Evolutionary conservation across 2,113 vertebrate genomes (phyloP), one percentile per base, ranked within the genome.

Genomic region (Condylura cristata): DNA sequence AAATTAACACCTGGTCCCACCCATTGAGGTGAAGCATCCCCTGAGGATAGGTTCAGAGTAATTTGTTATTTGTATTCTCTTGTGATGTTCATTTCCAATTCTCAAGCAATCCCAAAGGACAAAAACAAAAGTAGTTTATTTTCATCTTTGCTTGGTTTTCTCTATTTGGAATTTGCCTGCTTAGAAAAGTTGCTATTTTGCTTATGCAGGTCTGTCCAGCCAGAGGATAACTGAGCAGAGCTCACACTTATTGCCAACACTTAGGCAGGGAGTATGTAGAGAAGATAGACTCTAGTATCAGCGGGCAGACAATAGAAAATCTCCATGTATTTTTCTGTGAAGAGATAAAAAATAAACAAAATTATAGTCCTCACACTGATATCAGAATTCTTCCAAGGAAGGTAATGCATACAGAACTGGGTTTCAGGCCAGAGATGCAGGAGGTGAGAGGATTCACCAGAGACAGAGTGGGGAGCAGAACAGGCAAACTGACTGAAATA

Each of bases 1-100:
- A 66, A 17, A 51, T 84, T 88, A 80, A 88, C 87, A 94, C 87
- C 78, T 86, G 58, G 46, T 53, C 61, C 48, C 53, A 18, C 18
- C 1, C n/a, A 68, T 22, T 30, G 5, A 71, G 68, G 70, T 6
- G 1, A 41, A n/a, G 61, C 48, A 30, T 18, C 17, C 37, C 41
- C 75, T 0, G 1, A 65, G 63, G 81, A 78, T 1, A 61, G 24
- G 18, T 26, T 61, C 20, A 3, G 34, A 56, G 53, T 48, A 53
- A 93, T 91, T 78, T 53, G 74, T 86, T 70, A 68, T 51, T 74
- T 78, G n/a, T 39, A 10, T 79, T 86, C 68, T 41, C 61, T 17
- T 22, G 20, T 34, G 1, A 56, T 32, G 26, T 34, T 89, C 56
- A 32, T 18, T 78, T 46, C 70, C 41, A 72, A 10, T 56, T 61